Conservation (phyloP, 2,113 vertebrate genomes). For the Nothocercus julius region DNA sequence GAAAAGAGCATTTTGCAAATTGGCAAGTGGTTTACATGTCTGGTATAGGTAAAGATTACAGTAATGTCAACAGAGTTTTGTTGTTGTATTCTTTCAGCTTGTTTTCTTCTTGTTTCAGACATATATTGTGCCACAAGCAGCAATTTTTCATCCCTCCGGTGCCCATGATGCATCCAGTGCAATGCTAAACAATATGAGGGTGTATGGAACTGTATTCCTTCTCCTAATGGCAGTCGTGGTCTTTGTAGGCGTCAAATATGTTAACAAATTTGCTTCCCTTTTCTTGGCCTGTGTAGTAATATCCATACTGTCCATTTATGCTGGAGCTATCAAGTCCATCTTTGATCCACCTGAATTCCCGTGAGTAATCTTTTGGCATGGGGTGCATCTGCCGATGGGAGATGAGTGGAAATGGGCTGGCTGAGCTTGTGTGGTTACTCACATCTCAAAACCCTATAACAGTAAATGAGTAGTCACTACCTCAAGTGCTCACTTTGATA, state of each 20-base stretch:
- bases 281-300: constrained; percentile 97
- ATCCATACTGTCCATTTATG: constrained; percentile 97
- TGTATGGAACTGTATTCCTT: constrained; percentile 94
- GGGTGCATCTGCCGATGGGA: too few relatives aligned
- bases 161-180: constrained; percentile 83
- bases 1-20: neutral
- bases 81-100: neutral
- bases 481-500: constrained; percentile 6
- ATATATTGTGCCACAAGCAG: constrained; percentile 92
- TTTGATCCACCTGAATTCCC: constrained; percentile 92
- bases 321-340: constrained; percentile 92
- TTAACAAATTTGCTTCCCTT: constrained; percentile 97
- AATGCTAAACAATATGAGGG: constrained; percentile 95
- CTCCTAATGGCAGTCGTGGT: constrained; percentile 95
- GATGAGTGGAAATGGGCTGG: neutral
- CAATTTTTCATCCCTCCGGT: constrained; percentile 88
- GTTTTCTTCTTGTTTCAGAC: constrained; percentile 82
- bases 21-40: neutral
- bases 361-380: constrained; percentile 79
- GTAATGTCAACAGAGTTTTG: neutral
- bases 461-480: neutral
- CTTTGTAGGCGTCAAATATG: constrained; percentile 97
- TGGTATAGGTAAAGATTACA: neutral
- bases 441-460: neutral
- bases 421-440: neutral